Conservation (phyloP, 1,140 invertebrate species). For the Penaeus chinensis region DNA sequence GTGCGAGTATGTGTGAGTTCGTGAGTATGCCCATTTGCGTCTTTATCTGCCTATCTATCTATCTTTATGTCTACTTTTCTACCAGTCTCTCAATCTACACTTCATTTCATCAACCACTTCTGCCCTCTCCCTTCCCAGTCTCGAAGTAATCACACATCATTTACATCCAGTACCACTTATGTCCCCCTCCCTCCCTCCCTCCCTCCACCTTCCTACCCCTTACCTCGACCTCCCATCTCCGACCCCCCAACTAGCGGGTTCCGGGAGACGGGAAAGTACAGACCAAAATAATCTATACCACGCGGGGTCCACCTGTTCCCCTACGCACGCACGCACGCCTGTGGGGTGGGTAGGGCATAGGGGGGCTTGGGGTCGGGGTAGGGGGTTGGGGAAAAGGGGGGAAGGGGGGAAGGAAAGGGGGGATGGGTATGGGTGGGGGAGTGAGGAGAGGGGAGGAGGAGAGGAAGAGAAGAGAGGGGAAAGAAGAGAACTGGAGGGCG, state of each 20-base stretch:
- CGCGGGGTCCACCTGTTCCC: neutral
- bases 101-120: neutral
- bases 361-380: neutral
- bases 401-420: neutral
- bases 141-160: neutral
- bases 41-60: neutral
- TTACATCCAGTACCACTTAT: neutral
- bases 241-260: neutral
- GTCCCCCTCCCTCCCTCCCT: neutral
- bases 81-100: neutral
- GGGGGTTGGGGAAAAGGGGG: constrained; percentile 7
- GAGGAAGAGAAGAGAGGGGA: too few species aligned
- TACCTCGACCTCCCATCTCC: neutral
- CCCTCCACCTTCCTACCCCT: neutral
- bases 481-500: too few species aligned
- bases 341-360: neutral
- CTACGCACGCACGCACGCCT: neutral
- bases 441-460: too few species aligned
- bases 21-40: too few species aligned
- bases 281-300: too few species aligned
- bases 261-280: too few species aligned
- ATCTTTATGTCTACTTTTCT: neutral
- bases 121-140: neutral
- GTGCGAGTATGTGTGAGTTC: too few species aligned
- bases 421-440: neutral